phyloP scores from a whole-genome alignment of 2,888 invertebrate species.

The Cephus sareptanus region DNA sequence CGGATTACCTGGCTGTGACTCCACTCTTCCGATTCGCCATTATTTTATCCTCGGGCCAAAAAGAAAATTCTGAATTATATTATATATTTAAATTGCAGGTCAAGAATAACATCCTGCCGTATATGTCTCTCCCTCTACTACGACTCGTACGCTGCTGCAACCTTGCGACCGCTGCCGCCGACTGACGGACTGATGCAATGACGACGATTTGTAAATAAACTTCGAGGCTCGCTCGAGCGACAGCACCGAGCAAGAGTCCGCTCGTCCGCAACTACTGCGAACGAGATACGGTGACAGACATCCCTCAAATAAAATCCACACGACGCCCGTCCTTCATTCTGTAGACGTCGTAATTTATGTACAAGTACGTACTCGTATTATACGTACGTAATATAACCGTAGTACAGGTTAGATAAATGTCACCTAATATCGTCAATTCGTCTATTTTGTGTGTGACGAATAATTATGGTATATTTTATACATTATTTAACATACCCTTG shows the following conservation, averaged over 20 bases:
- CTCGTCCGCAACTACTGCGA: background rate
- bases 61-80: background rate
- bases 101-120: constrained; percentile 33
- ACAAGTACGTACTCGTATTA: background rate
- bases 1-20: background rate
- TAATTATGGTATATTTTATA: background rate
- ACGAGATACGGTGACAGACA: background rate
- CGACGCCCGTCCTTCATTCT: background rate
- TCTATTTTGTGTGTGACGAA: background rate
- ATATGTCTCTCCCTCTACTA: constrained; percentile 17
- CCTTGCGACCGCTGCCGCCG: constrained; percentile 22
- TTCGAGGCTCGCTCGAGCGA: background rate
- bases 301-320: background rate
- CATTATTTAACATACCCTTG: background rate
- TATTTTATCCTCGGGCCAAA: background rate
- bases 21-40: background rate
- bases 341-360: background rate
- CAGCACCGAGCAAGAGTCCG: background rate
- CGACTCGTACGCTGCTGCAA: constrained; percentile 10
- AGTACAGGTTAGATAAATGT: background rate
- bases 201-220: constrained; percentile 23
- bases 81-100: constrained; percentile 25
- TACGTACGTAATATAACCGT: background rate
- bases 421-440: background rate
- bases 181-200: constrained; percentile 19